A percentile compares a stretch with the other conserved stretches of the same genome.
These are phyloP conservation scores for Gymnogyps californianus DNA, from an alignment of 2,113 vertebrate genomes.

Conservation along the genomic window DNA sequence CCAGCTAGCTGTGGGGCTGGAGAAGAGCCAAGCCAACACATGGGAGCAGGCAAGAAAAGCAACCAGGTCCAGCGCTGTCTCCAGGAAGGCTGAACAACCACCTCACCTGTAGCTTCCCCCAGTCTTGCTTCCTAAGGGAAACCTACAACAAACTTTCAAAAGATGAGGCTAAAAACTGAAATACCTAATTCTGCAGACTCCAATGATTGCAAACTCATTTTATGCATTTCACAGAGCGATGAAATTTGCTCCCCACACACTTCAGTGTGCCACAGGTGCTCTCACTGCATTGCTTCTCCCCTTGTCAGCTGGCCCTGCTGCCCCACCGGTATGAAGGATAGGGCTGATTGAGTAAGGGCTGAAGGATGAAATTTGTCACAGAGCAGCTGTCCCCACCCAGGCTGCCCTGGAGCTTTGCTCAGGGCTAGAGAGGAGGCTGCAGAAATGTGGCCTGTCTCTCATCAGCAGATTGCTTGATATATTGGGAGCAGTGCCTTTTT, in stretches of 20 bases:
- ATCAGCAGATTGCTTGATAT: not conserved
- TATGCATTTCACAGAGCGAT: not conserved
- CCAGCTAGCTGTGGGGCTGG: not conserved
- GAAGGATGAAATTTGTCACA: not conserved
- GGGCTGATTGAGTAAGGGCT: not conserved
- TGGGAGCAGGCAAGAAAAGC: not conserved
- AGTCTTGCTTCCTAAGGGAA: not conserved
- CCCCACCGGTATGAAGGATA: fast-evolving
- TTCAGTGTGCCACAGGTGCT: not conserved
- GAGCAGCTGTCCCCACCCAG: not conserved
- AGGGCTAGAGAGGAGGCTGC: not conserved
- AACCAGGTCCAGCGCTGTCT: not conserved
- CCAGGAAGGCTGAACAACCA: not conserved
- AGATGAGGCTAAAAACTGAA: not conserved
- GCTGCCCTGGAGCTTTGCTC: not conserved
- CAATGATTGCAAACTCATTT: not conserved
- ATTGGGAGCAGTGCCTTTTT: not conserved
- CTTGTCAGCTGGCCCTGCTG: not conserved
- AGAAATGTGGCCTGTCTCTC: not conserved
- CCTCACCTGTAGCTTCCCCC: not conserved
- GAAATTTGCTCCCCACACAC: not conserved
- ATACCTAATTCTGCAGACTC: not conserved
- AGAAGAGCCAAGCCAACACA: not conserved
- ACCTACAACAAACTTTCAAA: not conserved
- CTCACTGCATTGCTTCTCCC: not conserved